Conservation (phyloP, 2,113 vertebrate genomes). For the Laticauda laticaudata region DNA sequence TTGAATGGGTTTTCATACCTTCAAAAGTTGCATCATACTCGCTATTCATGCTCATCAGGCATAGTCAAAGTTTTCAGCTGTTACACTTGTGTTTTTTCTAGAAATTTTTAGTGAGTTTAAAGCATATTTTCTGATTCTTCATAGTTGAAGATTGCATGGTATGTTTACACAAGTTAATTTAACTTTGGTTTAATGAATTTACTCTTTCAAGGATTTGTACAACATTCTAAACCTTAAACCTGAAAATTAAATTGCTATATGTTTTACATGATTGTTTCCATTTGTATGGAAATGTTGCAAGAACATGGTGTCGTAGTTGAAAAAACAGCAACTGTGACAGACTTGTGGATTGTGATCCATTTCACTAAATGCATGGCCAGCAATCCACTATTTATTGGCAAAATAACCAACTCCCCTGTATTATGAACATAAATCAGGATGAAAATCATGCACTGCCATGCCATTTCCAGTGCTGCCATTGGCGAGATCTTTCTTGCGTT, state of each 20-base stretch:
- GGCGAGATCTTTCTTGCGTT: neutral
- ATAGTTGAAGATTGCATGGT: neutral
- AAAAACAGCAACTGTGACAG: neutral
- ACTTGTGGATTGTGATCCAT: neutral
- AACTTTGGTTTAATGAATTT: neutral
- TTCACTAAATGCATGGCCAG: neutral
- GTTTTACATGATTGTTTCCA: neutral
- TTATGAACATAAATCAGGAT: neutral
- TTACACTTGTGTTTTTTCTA: neutral
- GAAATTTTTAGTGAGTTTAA: neutral
- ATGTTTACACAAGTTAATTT: neutral
- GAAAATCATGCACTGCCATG: neutral
- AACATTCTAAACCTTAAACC: neutral
- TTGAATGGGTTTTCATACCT: neutral
- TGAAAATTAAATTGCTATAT: neutral
- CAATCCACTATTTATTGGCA: neutral
- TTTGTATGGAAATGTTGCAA: neutral
- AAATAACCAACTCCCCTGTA: neutral
- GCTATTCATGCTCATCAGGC: neutral
- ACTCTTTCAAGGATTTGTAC: neutral
- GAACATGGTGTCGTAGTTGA: neutral
- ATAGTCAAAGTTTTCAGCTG: neutral
- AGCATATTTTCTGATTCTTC: neutral
- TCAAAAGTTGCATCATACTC: neutral
- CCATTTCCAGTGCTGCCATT: neutral